These are phyloP conservation scores for Auanema sp. DNA, from an alignment of 2,888 invertebrate species.

Conservation along the genomic window DNA sequence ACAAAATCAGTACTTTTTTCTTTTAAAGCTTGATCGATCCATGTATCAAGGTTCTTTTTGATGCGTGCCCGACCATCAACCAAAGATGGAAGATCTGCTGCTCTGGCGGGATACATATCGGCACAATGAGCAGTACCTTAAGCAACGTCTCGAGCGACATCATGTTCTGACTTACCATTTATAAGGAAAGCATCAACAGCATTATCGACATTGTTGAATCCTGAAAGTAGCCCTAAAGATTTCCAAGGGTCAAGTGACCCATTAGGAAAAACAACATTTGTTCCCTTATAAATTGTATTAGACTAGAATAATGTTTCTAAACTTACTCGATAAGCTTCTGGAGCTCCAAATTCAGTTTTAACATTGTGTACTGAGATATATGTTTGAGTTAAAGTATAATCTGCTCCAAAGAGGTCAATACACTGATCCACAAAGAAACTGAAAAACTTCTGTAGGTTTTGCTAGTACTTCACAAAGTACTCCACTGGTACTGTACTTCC, in stretches of 20 bases:
- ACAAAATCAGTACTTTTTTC: too few species aligned
- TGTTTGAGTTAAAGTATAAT: constrained; percentile 30
- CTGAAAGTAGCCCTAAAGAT: constrained; percentile 26
- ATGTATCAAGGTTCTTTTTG: constrained; percentile 29
- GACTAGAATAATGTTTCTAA: neutral
- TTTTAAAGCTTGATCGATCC: constrained; percentile 25
- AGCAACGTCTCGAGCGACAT: neutral
- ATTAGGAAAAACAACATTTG: constrained; percentile 43
- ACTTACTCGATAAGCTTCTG: constrained; percentile 5
- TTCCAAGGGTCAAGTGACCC: constrained; percentile 45
- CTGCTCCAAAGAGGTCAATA: constrained; percentile 31
- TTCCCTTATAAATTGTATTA: constrained; percentile 26
- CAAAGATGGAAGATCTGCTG: constrained; percentile 25
- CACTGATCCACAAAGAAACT: constrained; percentile 44
- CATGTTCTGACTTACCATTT: constrained; percentile 15
- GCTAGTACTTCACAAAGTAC: constrained; percentile 18
- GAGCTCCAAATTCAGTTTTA: constrained; percentile 25
- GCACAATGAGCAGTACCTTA: constrained; percentile 50
- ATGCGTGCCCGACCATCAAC: constrained; percentile 30
- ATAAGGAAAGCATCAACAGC: constrained; percentile 42
- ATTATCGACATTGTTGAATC: constrained; percentile 16
- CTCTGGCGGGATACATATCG: constrained; percentile 46
- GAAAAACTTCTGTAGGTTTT: too few species aligned
- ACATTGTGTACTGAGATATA: constrained; percentile 26
- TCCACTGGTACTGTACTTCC: constrained; percentile 44